A percentile compares a stretch with the other conserved stretches of the same genome.
Conservation (phyloP, 1,140 invertebrate species). For the Chironomus tepperi region DNA sequence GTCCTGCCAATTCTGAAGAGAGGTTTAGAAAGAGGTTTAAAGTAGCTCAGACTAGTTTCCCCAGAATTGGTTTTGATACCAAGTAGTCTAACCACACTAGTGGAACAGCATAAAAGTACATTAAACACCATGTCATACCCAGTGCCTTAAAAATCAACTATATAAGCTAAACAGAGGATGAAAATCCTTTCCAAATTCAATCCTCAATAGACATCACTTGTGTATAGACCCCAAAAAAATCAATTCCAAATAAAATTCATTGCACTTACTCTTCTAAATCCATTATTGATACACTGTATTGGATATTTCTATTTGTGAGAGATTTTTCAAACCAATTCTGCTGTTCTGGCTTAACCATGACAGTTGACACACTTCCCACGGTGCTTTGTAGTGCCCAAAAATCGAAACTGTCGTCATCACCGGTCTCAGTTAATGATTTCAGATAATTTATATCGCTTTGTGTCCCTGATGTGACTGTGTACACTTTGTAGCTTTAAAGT, state of each 20-base stretch:
- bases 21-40: no score
- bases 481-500: neutral
- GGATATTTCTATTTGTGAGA: neutral
- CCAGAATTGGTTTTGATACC: no score
- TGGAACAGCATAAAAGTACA: no score
- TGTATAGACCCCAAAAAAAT: neutral
- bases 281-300: neutral
- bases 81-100: no score
- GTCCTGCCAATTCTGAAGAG: no score
- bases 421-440: slow-evolving; percentile 30
- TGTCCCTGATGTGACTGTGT: neutral
- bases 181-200: no score
- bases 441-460: slow-evolving; percentile 29
- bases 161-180: no score
- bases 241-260: neutral
- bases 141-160: no score
- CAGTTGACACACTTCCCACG: slow-evolving; percentile 28
- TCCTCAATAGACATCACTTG: neutral
- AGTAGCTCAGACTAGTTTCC: no score
- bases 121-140: no score
- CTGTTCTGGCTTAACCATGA: neutral
- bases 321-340: slow-evolving; percentile 24
- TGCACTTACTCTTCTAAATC: neutral
- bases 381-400: slow-evolving; percentile 30
- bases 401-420: slow-evolving; percentile 27